phyloP scores from a whole-genome alignment of 2,888 invertebrate species.

The Caenorhabditis afra region DNA sequence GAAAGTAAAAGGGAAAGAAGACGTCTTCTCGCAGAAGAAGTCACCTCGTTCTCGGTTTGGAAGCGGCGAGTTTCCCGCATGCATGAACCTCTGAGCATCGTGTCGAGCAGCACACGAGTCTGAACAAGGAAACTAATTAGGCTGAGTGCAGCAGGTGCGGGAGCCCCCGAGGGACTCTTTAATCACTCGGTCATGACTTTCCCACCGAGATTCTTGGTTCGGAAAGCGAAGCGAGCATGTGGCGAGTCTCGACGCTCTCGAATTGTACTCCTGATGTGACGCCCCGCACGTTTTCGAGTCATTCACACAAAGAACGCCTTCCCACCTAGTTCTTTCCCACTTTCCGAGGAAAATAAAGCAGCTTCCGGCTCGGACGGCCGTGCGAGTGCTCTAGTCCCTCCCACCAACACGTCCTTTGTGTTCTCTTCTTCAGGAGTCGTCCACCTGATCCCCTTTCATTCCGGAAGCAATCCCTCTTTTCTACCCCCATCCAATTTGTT shows the following conservation, averaged over 20 bases:
- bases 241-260: no score
- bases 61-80: slow-evolving; percentile 28
- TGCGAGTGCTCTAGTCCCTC: no score
- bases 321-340: no score
- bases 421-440: background rate
- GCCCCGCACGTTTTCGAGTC: no score
- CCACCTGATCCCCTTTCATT: slow-evolving; percentile 40
- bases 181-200: background rate
- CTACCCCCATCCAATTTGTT: slow-evolving; percentile 20
- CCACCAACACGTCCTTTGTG: no score
- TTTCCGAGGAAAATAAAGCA: no score
- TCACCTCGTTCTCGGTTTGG: slow-evolving; percentile 41
- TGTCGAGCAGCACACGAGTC: slow-evolving; percentile 6
- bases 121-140: slow-evolving; percentile 9
- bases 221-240: no score
- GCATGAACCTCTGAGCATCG: slow-evolving; percentile 41
- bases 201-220: no score
- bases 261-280: no score
- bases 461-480: slow-evolving; percentile 35
- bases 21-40: background rate
- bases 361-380: no score
- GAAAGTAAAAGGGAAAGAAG: slow-evolving; percentile 17
- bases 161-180: background rate
- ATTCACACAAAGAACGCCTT: no score
- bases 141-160: slow-evolving; percentile 11